Percentiles rank a stretch among this genome's conserved stretches.
These are phyloP conservation scores for Epizoanthus scotinus DNA, from an alignment of 92 coral and sea anemone species.

Conservation along the genomic window DNA sequence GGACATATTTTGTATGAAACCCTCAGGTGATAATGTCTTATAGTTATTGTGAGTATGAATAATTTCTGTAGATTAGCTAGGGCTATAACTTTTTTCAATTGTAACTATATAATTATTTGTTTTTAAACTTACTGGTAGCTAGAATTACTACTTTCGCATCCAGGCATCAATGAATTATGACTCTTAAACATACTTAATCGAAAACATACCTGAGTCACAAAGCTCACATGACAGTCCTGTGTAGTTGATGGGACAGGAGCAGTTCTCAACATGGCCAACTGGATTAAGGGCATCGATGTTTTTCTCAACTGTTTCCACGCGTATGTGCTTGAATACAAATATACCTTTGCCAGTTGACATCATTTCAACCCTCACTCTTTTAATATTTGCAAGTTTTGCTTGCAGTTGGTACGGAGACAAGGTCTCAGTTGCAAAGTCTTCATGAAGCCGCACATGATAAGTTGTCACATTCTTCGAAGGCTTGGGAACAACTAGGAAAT, in stretches of 20 bases:
- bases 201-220: conserved; percentile 74
- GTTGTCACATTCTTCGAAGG: conserved; percentile 47
- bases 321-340: conserved; percentile 29
- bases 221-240: conserved; percentile 83
- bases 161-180: not conserved
- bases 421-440: conserved; percentile 46
- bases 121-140: too few relatives aligned
- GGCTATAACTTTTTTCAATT: too few relatives aligned
- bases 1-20: too few relatives aligned
- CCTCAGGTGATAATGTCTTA: too few relatives aligned
- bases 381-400: conserved; percentile 62
- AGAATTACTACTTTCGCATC: too few relatives aligned
- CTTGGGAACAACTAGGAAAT: conserved; percentile 45
- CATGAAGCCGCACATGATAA: conserved; percentile 75
- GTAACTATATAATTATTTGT: too few relatives aligned
- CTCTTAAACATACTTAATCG: not conserved
- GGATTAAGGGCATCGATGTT: conserved; percentile 44
- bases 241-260: conserved; percentile 79
- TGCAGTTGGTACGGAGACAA: conserved; percentile 71
- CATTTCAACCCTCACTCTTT: conserved; percentile 40
- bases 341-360: conserved; percentile 50
- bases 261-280: conserved; percentile 87
- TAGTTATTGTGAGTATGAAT: too few relatives aligned
- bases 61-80: too few relatives aligned
- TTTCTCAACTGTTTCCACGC: conserved; percentile 60